Evolutionary conservation across 2,888 invertebrate genomes (phyloP).

Genomic region (Phalera bucephala): DNA sequence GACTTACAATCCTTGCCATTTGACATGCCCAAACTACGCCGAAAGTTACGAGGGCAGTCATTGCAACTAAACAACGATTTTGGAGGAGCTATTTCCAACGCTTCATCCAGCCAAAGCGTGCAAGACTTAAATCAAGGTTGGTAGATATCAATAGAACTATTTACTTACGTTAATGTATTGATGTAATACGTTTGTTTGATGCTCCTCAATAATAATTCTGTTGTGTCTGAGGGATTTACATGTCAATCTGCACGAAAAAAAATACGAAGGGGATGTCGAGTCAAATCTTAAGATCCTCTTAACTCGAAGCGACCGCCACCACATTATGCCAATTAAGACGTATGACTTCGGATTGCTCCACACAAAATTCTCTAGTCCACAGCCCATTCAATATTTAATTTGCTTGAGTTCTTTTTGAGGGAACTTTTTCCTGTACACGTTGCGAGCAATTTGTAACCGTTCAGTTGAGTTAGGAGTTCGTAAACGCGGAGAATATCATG

Average conservation of each 20-base stretch:
- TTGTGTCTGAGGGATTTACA: conserved; percentile 52
- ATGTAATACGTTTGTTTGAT: conserved; percentile 9
- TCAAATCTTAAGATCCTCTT: conserved; percentile 55
- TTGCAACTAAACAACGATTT: conserved; percentile 85
- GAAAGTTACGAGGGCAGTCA: conserved; percentile 86
- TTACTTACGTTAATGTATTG: background rate
- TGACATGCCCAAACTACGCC: conserved; percentile 94
- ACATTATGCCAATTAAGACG: conserved; percentile 79
- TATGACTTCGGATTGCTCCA: conserved; percentile 70
- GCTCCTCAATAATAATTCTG: conserved; percentile 26
- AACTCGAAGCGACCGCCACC: conserved; percentile 68
- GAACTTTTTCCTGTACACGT: conserved; percentile 69
- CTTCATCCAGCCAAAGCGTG: conserved; percentile 92
- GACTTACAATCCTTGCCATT: conserved; percentile 93
- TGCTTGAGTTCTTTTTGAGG: conserved; percentile 78
- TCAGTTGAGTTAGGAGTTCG: conserved; percentile 68
- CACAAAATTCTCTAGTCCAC: conserved; percentile 59
- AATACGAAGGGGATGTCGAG: conserved; percentile 64
- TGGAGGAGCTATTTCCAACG: conserved; percentile 88
- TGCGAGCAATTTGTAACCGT: conserved; percentile 76
- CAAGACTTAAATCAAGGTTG: conserved; percentile 88
- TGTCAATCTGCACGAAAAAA: conserved; percentile 51
- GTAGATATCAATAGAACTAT: conserved; percentile 37
- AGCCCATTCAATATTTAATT: conserved; percentile 77
- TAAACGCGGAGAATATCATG: conserved; percentile 50